These are phyloP conservation scores for Helicoverpa assulta DNA, from an alignment of 2,888 invertebrate species.

Conservation along the genomic window DNA sequence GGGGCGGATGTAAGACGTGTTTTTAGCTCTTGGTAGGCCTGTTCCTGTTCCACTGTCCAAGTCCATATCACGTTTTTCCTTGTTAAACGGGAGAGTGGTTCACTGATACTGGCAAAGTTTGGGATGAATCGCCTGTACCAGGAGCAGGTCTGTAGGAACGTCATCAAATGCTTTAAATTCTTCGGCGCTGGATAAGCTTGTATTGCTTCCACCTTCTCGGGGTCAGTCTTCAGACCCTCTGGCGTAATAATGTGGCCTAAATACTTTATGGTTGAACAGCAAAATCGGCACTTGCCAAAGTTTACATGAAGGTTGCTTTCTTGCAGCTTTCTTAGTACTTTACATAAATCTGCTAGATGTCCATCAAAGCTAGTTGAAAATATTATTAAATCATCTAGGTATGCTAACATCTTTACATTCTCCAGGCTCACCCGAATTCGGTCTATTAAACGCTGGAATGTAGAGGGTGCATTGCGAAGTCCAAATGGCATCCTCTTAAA, in stretches of 20 bases:
- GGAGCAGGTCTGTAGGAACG: conserved; percentile 42
- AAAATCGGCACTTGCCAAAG: conserved; percentile 53
- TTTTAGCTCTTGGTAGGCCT: conserved; percentile 10
- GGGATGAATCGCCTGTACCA: conserved; percentile 61
- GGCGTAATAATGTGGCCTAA: conserved; percentile 59
- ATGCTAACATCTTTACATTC: conserved; percentile 10
- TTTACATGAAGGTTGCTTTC: conserved; percentile 53
- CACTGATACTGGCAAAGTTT: conserved; percentile 41
- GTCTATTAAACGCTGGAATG: conserved; percentile 58
- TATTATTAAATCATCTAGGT: conserved; percentile 21
- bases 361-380: conserved; percentile 18
- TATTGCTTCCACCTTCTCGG: conserved; percentile 12
- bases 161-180: conserved; percentile 17
- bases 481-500: conserved; percentile 68
- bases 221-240: conserved; percentile 14
- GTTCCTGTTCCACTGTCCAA: conserved; percentile 11
- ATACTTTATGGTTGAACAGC: conserved; percentile 53
- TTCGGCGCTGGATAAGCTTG: neutral
- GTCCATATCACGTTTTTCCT: conserved; percentile 17
- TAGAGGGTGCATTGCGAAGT: conserved; percentile 63
- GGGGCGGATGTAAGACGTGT: conserved; percentile 9
- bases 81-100: conserved; percentile 38
- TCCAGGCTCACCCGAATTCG: conserved; percentile 3
- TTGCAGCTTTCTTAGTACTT: conserved; percentile 39
- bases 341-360: conserved; percentile 27